phyloP scores from a whole-genome alignment of 2,888 invertebrate species.

The Protonemura montana region DNA sequence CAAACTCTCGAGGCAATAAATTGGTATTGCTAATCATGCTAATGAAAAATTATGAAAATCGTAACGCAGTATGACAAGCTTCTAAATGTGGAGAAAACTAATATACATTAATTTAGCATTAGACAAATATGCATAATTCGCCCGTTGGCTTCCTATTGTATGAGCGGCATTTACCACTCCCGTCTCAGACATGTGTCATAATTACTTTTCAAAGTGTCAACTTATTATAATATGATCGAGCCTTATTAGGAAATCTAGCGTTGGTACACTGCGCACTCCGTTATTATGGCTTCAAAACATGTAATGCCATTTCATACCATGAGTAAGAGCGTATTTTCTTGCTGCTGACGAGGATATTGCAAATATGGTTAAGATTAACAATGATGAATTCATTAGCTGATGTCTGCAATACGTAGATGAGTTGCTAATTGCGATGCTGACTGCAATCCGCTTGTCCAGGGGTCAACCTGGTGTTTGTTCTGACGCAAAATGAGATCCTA shows the following conservation, averaged over 20 bases:
- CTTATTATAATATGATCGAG: not conserved
- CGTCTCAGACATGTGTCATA: not conserved
- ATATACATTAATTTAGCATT: not conserved
- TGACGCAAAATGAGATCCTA: not conserved
- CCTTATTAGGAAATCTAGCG: not conserved
- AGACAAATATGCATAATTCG: not conserved
- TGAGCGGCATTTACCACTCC: not conserved
- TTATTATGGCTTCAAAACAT: constrained; percentile 4
- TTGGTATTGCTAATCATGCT: not conserved
- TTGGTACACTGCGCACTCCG: not conserved
- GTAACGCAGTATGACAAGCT: not conserved
- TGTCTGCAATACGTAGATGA: not conserved
- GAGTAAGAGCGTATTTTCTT: not conserved
- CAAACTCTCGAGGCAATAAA: not conserved
- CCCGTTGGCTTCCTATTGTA: not conserved
- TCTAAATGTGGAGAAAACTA: not conserved
- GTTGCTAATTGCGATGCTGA: not conserved
- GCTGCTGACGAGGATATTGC: not conserved
- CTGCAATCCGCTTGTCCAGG: not conserved
- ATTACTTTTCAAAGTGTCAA: constrained; percentile 3
- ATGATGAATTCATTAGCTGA: not conserved
- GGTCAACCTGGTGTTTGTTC: not conserved
- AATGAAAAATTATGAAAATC: not conserved
- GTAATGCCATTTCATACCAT: not conserved
- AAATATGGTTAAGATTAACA: constrained; percentile 7